Conservation (phyloP, 2,888 invertebrate species). For the Leptopilina syphax region DNA sequence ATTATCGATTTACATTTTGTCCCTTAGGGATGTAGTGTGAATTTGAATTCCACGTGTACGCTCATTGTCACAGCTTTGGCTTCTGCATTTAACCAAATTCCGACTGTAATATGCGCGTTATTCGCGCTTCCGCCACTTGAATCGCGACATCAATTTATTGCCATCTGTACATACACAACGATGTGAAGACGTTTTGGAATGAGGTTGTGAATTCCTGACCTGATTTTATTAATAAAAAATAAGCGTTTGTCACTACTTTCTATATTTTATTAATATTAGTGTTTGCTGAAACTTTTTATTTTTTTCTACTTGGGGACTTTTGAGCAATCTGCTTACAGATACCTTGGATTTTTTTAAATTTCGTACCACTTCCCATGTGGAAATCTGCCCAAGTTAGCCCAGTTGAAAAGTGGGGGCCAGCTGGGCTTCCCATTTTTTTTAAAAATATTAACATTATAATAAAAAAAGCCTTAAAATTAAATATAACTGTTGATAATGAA, state of each 20-base stretch:
- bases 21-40: conserved; percentile 48
- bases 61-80: conserved; percentile 52
- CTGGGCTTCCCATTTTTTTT: no score
- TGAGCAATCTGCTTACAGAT: no score
- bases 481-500: no score
- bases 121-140: conserved; percentile 27
- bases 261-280: no score
- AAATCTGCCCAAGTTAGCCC: no score
- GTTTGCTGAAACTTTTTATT: no score
- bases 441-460: no score
- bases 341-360: no score
- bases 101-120: conserved; percentile 31
- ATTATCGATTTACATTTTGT: conserved; percentile 64
- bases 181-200: conserved; percentile 34
- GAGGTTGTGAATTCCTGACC: background rate
- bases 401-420: no score
- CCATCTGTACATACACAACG: background rate
- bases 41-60: conserved; percentile 46
- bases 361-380: no score
- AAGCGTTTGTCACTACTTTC: conserved; percentile 10
- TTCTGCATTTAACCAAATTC: conserved; percentile 33
- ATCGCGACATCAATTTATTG: conserved; percentile 28
- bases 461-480: no score
- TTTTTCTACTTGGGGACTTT: no score
- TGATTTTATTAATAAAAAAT: conserved; percentile 3